Base-by-base conservation (phyloP, 1,140 invertebrate genomes). In the Copidosoma floridanum region DNA sequence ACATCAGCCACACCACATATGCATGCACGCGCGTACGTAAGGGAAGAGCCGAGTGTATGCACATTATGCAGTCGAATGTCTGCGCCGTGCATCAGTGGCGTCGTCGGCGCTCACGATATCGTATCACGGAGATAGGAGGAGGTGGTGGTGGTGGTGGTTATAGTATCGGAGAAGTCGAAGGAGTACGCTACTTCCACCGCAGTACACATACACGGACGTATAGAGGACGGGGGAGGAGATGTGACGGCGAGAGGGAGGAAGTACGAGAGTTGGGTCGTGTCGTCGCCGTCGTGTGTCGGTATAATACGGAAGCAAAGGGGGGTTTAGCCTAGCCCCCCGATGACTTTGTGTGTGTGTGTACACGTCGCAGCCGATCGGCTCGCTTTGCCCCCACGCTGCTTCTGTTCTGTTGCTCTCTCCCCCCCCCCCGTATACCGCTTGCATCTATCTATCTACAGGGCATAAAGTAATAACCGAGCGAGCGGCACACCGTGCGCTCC, bases 391-490 rank as follows among this genome's bases (percentile, higher is more conserved):
- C n/a, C n/a, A n/a, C n/a, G n/a, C n/a, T n/a, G n/a, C n/a, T n/a
- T n/a, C n/a, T n/a, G n/a, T n/a, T n/a, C n/a, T n/a, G n/a, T n/a
- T n/a, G n/a, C n/a, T n/a, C n/a, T n/a, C n/a, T n/a, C n/a, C n/a
- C n/a, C n/a, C n/a, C n/a, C n/a, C n/a, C n/a, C n/a, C n/a, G n/a
- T n/a, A n/a, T n/a, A n/a, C n/a, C 63, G 63, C 58, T 65, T 64
- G 60, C 67, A 67, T 69, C 68, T 71, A 74, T n/a, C n/a, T n/a
- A n/a, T n/a, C n/a, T n/a, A 67, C 57, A 62, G 44, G 44, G 65
- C 65, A 69, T 66, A 70, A 73, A 71, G 68, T 74, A 74, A 74
- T 71, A 71, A 74, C 67, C 61, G 67, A 37, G n/a, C n/a, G n/a
- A n/a, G 63, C 53, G 63, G 65, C 59, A 66, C 60, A 37, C 23